Conservation (phyloP, 2,888 invertebrate genomes). For the Sympetrum striolatum region DNA sequence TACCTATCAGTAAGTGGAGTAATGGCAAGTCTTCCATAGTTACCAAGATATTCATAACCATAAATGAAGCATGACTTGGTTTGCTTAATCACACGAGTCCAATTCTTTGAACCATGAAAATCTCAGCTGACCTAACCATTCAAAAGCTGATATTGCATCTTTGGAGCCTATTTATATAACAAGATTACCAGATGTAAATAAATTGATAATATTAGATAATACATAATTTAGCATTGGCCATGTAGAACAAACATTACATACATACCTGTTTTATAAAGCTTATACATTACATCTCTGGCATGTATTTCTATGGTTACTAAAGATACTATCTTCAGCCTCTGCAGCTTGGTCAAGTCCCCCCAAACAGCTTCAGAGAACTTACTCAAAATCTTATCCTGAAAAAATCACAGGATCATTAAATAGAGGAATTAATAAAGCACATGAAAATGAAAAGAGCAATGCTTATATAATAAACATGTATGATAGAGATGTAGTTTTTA, state of each 20-base stretch:
- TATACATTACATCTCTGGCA: conserved; percentile 87
- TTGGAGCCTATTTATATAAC: conserved; percentile 53
- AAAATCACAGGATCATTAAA: neutral
- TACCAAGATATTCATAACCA: conserved; percentile 90
- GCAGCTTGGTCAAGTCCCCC: conserved; percentile 74
- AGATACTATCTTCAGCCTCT: conserved; percentile 83
- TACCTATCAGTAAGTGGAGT: conserved; percentile 89
- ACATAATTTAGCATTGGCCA: neutral
- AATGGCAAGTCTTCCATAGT: conserved; percentile 87
- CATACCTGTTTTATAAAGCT: conserved; percentile 80
- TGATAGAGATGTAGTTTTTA: too few relatives aligned
- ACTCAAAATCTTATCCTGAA: conserved; percentile 73
- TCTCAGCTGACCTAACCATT: conserved; percentile 89
- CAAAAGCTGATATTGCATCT: conserved; percentile 79
- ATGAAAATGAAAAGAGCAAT: neutral
- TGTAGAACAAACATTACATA: conserved; percentile 47
- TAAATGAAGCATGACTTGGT: conserved; percentile 77
- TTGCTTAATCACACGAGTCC: conserved; percentile 81
- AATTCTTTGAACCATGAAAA: conserved; percentile 87
- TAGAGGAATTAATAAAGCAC: neutral
- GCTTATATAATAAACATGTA: too few relatives aligned
- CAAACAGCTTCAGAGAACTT: conserved; percentile 82
- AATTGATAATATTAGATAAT: neutral
- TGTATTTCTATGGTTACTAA: conserved; percentile 90
- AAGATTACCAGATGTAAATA: neutral